Percentiles rank a stretch among this genome's conserved stretches.
Conservation (phyloP, 2,113 vertebrate species). For the Anolis sagrei region DNA sequence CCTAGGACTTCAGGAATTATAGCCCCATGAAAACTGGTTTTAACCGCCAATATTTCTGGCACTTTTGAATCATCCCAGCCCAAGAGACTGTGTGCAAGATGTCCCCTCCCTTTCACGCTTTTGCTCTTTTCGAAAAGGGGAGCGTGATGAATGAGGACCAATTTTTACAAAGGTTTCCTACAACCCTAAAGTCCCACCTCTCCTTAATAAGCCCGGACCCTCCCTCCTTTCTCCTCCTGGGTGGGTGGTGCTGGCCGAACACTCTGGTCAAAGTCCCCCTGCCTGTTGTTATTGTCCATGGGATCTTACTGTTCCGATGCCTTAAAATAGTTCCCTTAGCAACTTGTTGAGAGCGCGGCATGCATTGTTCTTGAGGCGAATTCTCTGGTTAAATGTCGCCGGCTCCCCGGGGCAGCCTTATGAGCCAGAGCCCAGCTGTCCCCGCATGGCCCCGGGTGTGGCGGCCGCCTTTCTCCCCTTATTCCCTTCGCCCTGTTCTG, state of each 20-base stretch:
- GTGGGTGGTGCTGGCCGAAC: neutral
- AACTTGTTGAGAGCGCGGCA: neutral
- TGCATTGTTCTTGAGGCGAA: constrained; percentile 15
- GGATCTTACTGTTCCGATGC: neutral
- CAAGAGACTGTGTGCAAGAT: neutral
- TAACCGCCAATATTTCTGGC: neutral
- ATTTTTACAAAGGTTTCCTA: too few relatives aligned
- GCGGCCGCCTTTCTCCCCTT: neutral
- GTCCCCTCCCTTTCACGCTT: neutral
- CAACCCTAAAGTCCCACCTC: neutral
- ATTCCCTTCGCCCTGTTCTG: neutral
- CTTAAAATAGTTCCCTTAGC: constrained; percentile 43
- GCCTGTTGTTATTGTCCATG: neutral
- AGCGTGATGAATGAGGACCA: too few relatives aligned
- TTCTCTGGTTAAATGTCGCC: neutral
- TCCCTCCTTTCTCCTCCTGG: neutral
- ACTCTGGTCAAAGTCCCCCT: neutral
- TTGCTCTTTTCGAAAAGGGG: neutral
- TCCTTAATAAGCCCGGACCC: neutral
- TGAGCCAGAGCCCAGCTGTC: constrained; percentile 3
- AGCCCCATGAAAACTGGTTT: too few relatives aligned
- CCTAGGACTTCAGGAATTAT: too few relatives aligned
- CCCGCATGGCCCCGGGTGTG: neutral
- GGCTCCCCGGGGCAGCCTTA: neutral
- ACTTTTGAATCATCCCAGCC: neutral